A percentile compares a stretch with the other conserved stretches of the same genome.
phyloP scores from a whole-genome alignment of 2,888 invertebrate species.

The Athalia rosae region DNA sequence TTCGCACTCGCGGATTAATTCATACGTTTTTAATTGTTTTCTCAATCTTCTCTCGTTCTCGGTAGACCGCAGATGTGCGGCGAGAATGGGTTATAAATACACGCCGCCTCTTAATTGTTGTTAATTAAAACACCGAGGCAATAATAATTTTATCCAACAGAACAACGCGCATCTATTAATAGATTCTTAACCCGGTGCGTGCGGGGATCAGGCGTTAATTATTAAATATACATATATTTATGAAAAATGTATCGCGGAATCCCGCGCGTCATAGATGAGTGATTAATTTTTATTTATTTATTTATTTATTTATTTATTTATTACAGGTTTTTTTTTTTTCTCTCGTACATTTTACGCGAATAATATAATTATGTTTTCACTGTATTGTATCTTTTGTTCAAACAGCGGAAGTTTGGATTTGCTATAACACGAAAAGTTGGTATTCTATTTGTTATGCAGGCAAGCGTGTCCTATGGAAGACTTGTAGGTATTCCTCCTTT shows the following conservation, averaged over 20 bases:
- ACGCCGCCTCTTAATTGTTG: constrained; percentile 15
- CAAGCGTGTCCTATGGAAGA: constrained; percentile 20
- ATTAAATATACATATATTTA: too few species aligned
- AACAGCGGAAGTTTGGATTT: constrained; percentile 26
- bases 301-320: not conserved
- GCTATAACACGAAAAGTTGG: constrained; percentile 6
- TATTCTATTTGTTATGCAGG: constrained; percentile 34
- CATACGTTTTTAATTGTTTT: constrained; percentile 24
- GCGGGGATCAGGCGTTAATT: too few species aligned
- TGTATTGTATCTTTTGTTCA: not conserved
- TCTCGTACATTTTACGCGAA: not conserved
- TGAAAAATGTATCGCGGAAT: too few species aligned
- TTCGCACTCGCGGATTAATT: constrained; percentile 18
- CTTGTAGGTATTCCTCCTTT: constrained; percentile 22
- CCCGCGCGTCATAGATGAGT: too few species aligned
- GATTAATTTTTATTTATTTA: not conserved
- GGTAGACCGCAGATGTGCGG: constrained; percentile 4
- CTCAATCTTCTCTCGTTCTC: constrained; percentile 23
- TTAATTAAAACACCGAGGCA: constrained; percentile 18
- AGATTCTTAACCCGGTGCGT: not conserved
- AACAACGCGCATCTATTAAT: not conserved
- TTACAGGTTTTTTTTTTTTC: not conserved
- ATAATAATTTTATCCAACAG: not conserved
- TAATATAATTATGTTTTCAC: too few species aligned
- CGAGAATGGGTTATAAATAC: too few species aligned